Base-by-base conservation (phyloP, 2,113 vertebrate genomes). In the Hiodon tergisus region DNA sequence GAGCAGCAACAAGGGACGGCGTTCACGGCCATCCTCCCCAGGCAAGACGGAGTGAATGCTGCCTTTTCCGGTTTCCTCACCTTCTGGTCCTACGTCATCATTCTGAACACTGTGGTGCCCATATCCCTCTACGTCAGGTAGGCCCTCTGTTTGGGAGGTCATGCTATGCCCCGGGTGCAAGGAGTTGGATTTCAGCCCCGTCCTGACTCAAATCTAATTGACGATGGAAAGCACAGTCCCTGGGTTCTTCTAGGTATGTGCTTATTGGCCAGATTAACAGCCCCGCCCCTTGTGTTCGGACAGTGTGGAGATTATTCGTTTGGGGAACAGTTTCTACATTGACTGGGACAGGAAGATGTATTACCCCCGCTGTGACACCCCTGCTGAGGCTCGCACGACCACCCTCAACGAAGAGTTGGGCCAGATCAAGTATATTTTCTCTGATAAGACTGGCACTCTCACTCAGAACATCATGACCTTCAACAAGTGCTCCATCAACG, bases 381-480 rank as follows among this genome's bases (percentile, higher is more conserved):
- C 95, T 0, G 95, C 97, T 4, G 92, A 93, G 84, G 97, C 94
- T 4, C 93, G 92, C 0, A 98, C 95, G 83, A 99, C 96, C 76
- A 98, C 97, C 0, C 93, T 99, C 78, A 99, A 96, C 0, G 97
- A 99, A 83, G 97, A 97, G 83, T 93, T 99, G 6, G 95, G 97
- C 0, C 97, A 99, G 80, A 98, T 99, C 86, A 93, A 94, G 73
- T 98, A 98, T 61, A 77, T 99, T 79, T 98, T 99, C 87, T 98
- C 95, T 0, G 97, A 99, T 89, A 98, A 99, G 83, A 99, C 97
- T 0, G 97, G 97, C 67, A 98, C 97, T 0, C 94, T 99, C 73
- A 99, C 97, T 1, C 94, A 96, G 91, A 99, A 99, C 65, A 94
- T 98, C 87, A 99, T 99, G 97, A 85, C 84, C 72, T 99, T 99